These are phyloP conservation scores for Carcina quercana DNA, from an alignment of 2,888 invertebrate genomes.

Conservation along the genomic window DNA sequence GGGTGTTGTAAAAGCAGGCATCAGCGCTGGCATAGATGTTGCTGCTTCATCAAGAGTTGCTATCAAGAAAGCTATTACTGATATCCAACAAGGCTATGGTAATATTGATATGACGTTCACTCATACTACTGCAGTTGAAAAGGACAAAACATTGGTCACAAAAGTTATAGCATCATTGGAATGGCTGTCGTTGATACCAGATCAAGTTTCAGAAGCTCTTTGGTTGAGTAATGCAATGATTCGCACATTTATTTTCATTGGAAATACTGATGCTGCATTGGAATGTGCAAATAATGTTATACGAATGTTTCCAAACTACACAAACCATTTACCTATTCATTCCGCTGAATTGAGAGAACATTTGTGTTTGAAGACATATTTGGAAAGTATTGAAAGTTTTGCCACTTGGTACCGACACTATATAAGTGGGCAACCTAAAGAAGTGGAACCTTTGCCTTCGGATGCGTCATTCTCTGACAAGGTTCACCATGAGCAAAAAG, in stretches of 20 bases:
- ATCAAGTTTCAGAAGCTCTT: constrained; percentile 86
- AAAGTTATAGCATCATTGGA: constrained; percentile 79
- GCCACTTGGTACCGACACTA: constrained; percentile 91
- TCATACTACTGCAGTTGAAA: constrained; percentile 77
- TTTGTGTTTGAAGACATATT: constrained; percentile 89
- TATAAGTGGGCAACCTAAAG: constrained; percentile 85
- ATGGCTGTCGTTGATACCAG: constrained; percentile 87
- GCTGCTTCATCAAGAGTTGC: constrained; percentile 88
- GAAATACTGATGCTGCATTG: constrained; percentile 88
- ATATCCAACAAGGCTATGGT: constrained; percentile 62
- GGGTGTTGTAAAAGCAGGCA: constrained; percentile 80
- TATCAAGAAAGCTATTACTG: constrained; percentile 80
- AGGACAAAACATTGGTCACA: constrained; percentile 53
- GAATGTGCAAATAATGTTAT: constrained; percentile 74
- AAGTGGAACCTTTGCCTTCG: constrained; percentile 73
- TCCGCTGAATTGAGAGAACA: constrained; percentile 82
- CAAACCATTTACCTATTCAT: constrained; percentile 48
- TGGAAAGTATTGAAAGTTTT: constrained; percentile 91
- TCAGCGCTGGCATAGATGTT: constrained; percentile 86
- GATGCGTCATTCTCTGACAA: constrained; percentile 88
- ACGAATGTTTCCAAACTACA: constrained; percentile 51
- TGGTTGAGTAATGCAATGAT: constrained; percentile 93
- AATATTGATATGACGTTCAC: constrained; percentile 75
- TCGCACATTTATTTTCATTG: constrained; percentile 86
- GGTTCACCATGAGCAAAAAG: constrained; percentile 89